Evolutionary conservation across 1,140 invertebrate species (phyloP), one percentile per base, ranked within the genome.

Genomic region (Epicauta chinensis): DNA sequence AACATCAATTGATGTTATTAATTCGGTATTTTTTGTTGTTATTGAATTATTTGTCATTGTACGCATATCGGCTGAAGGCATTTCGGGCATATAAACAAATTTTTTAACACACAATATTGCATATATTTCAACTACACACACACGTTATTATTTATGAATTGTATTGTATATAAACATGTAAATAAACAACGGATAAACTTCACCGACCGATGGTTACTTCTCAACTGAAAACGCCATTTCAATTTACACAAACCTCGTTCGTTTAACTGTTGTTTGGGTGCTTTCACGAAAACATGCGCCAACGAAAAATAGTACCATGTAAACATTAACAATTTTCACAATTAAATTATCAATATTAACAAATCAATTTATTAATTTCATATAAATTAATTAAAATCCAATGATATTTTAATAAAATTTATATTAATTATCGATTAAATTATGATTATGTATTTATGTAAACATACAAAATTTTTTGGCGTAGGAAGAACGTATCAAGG

Each of bases 1-100:
- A 41, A 86, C 77, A 63, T 67, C 65, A 31, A 57, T 65, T 1
- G 64, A 55, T 36, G 61, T 62, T 37, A 68, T 65, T 37, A 68
- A 65, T 30, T 66, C 58, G 4, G 65, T 38, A 30, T 47, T 52
- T 34, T 56, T 55, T 12, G 57, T 48, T 3, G 60, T 51, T 44
- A 56, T 52, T 36, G 53, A 41, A 10, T 46, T 50, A 29, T 43
- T 62, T 40, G 55, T 55, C 11, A 51, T 56, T 4, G 59, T 56
- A 50, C 62, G 60, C 56, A 67, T 60, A 55, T 69, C 63, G 16
- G 67, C 67, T 44, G 67, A 69, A 37, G 67, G 67, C 67, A 69
- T 69, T 58, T 58, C 58, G 50, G 17, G 50, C 30, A 56, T 49
- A 34, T 36, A 46, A 42, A 53, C 37, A 45, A 38, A 12, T 16